Conservation (phyloP, 1,140 invertebrate species). For the Anoplophora glabripennis region DNA sequence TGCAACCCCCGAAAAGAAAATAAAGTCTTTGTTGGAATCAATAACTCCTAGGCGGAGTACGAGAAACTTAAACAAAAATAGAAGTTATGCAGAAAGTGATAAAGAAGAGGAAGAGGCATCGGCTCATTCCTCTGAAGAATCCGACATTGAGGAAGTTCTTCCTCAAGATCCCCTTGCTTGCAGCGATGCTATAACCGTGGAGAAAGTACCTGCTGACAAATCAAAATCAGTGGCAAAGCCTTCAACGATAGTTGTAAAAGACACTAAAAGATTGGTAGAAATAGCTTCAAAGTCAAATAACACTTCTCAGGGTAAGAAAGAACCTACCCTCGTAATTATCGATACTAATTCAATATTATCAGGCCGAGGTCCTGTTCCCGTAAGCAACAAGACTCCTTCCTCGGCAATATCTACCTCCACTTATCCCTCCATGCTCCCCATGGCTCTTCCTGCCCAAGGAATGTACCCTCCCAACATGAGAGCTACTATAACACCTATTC, state of each 20-base stretch:
- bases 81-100: constrained; percentile 58
- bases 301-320: constrained; percentile 59
- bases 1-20: constrained; percentile 34
- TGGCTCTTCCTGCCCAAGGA: constrained; percentile 56
- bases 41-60: constrained; percentile 54
- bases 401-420: constrained; percentile 36
- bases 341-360: constrained; percentile 72
- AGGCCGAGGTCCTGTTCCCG: constrained; percentile 60
- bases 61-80: constrained; percentile 58
- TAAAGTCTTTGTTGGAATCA: constrained; percentile 11
- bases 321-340: constrained; percentile 74
- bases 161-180: constrained; percentile 63
- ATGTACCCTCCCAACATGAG: constrained; percentile 59
- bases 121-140: constrained; percentile 50
- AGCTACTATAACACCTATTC: constrained; percentile 59
- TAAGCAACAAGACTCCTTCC: constrained; percentile 45
- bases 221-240: constrained; percentile 36
- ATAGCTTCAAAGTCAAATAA: constrained; percentile 56
- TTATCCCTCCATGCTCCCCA: constrained; percentile 52
- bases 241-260: constrained; percentile 66
- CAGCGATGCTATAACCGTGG: constrained; percentile 44
- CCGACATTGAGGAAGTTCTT: constrained; percentile 65
- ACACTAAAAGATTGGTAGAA: constrained; percentile 70
- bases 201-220: constrained; percentile 25
- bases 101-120: constrained; percentile 48